Conservation (phyloP, 2,113 vertebrate genomes). For the Copsychus sechellarum region DNA sequence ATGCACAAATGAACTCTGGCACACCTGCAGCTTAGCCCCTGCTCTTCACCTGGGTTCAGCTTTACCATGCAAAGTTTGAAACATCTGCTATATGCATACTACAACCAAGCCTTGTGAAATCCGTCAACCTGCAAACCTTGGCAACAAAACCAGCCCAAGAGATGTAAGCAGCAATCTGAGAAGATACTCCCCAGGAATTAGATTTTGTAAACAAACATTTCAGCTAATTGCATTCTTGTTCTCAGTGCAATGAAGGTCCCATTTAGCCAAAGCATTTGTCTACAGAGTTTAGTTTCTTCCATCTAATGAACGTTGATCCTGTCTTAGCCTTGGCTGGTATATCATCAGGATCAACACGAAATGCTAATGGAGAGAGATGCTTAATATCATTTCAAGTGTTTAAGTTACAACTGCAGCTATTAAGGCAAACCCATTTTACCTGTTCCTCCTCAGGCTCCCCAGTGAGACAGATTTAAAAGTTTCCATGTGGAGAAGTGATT, state of each 20-base stretch:
- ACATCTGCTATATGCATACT: background rate
- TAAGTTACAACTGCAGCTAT: slow-evolving; percentile 51
- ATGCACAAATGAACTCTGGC: background rate
- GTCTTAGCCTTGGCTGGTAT: slow-evolving; percentile 21
- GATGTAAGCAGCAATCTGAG: slow-evolving; percentile 35
- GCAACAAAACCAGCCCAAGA: slow-evolving; percentile 41
- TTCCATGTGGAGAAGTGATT: background rate
- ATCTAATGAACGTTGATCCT: slow-evolving; percentile 49
- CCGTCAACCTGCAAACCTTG: slow-evolving; percentile 33
- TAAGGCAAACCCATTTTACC: slow-evolving; percentile 47
- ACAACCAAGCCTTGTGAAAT: background rate
- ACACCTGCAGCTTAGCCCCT: background rate
- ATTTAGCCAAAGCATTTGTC: slow-evolving; percentile 61
- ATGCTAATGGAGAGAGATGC: slow-evolving; percentile 19
- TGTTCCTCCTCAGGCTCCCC: slow-evolving; percentile 22
- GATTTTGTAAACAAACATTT: slow-evolving; percentile 72
- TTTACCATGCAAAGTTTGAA: background rate
- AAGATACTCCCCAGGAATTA: slow-evolving; percentile 70
- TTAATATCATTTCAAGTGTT: slow-evolving; percentile 45
- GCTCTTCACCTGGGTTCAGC: background rate
- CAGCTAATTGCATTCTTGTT: slow-evolving; percentile 75
- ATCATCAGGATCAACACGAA: slow-evolving; percentile 49
- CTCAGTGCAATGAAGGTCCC: slow-evolving; percentile 56
- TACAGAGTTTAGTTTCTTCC: slow-evolving; percentile 51
- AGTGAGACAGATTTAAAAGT: slow-evolving; percentile 24